A percentile compares a stretch with the other conserved stretches of the same genome.
phyloP scores from a whole-genome alignment of 2,888 invertebrate species.

The Drosophila macrospina region DNA sequence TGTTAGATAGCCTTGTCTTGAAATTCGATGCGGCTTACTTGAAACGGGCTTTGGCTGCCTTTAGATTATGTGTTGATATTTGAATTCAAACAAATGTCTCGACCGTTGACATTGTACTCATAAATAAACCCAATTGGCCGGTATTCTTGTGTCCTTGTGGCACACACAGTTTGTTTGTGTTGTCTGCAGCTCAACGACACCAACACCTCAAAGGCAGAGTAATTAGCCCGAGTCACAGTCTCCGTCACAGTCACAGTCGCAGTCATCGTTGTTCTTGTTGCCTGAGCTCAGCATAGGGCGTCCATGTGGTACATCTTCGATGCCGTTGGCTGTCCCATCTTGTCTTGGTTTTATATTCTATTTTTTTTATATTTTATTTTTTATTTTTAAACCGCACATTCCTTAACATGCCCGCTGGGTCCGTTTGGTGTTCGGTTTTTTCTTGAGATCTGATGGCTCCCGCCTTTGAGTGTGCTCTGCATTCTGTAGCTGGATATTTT shows the following conservation, averaged over 20 bases:
- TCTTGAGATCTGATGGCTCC: slow-evolving; percentile 18
- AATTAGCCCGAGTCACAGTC: slow-evolving; percentile 55
- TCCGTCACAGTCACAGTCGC: slow-evolving; percentile 16
- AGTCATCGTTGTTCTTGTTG: slow-evolving; percentile 12
- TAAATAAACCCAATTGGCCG: slow-evolving; percentile 68
- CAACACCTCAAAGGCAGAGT: slow-evolving; percentile 56
- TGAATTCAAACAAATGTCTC: slow-evolving; percentile 70
- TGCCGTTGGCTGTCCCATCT: slow-evolving; percentile 39
- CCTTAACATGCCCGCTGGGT: slow-evolving; percentile 71
- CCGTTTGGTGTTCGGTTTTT: slow-evolving; percentile 28
- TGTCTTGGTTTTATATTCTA: slow-evolving; percentile 59
- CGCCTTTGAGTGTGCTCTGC: slow-evolving; percentile 32
- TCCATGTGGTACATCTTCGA: slow-evolving; percentile 67
- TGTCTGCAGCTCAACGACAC: slow-evolving; percentile 21
- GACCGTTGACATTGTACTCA: slow-evolving; percentile 60
- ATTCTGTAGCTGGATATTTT: slow-evolving; percentile 56
- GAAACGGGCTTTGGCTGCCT: slow-evolving; percentile 37
- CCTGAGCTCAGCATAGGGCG: slow-evolving; percentile 35
- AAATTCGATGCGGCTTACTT: slow-evolving; percentile 67
- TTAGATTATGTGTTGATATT: slow-evolving; percentile 74
- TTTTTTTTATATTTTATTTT: slow-evolving; percentile 68
- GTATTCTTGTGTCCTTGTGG: slow-evolving; percentile 32
- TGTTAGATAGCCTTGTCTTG: slow-evolving; percentile 52
- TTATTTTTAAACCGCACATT: slow-evolving; percentile 79
- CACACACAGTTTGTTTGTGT: slow-evolving; percentile 32